Conservation (phyloP, 1,140 invertebrate species). For the Druon quercuslanigerum region DNA sequence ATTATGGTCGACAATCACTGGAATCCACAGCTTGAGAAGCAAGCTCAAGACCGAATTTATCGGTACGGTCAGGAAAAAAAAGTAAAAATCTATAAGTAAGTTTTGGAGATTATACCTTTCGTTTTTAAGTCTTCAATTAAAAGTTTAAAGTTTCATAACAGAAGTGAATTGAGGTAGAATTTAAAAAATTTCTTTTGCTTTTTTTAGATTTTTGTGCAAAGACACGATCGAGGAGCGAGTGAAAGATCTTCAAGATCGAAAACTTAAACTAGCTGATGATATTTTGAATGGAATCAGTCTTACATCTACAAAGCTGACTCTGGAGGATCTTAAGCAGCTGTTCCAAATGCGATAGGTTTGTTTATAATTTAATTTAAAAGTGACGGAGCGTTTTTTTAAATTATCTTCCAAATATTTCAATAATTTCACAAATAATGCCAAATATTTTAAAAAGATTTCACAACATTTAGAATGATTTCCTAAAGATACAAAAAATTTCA, state of each 20-base stretch:
- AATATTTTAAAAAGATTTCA: too few relatives aligned
- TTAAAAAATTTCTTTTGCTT: slow-evolving; percentile 36
- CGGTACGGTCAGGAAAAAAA: slow-evolving; percentile 90
- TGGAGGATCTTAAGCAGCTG: slow-evolving; percentile 86
- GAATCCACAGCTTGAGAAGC: slow-evolving; percentile 95
- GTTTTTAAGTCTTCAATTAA: slow-evolving; percentile 12
- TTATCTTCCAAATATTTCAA: too few relatives aligned
- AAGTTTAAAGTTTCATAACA: slow-evolving; percentile 9
- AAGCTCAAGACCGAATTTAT: slow-evolving; percentile 94
- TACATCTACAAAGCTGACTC: slow-evolving; percentile 80
- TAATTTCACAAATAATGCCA: too few relatives aligned
- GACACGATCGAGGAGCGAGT: slow-evolving; percentile 93
- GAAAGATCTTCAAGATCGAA: slow-evolving; percentile 86
- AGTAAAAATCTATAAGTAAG: slow-evolving; percentile 89
- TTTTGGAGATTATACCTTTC: slow-evolving; percentile 17
- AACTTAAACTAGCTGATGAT: slow-evolving; percentile 84
- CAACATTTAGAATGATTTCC: too few relatives aligned
- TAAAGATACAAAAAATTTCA: too few relatives aligned
- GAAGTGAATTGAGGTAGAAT: slow-evolving; percentile 27
- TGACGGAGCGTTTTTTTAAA: too few relatives aligned
- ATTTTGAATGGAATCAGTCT: slow-evolving; percentile 82
- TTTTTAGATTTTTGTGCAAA: slow-evolving; percentile 83
- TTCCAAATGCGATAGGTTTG: slow-evolving; percentile 71
- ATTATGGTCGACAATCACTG: slow-evolving; percentile 93
- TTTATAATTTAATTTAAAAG: too few relatives aligned